These are phyloP conservation scores for Penaeus chinensis DNA, from an alignment of 1,140 invertebrate species.

Conservation along the genomic window DNA sequence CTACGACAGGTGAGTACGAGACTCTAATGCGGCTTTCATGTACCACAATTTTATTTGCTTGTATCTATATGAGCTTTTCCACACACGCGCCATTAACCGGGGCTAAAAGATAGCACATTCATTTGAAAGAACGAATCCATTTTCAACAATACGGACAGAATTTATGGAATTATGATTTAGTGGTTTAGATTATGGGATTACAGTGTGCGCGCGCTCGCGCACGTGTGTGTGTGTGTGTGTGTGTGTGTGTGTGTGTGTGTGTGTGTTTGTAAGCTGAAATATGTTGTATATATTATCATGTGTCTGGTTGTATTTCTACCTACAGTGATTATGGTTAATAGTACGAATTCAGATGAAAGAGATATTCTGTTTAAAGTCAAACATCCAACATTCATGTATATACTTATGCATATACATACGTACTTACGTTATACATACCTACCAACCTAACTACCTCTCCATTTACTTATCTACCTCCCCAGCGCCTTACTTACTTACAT, in stretches of 20 bases:
- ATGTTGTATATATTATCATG: background rate
- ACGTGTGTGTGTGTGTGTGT: background rate
- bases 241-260: background rate
- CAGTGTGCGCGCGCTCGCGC: background rate
- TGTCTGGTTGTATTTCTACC: background rate
- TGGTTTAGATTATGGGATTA: background rate
- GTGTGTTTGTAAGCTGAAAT: background rate
- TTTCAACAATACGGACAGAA: too few relatives aligned
- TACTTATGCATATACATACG: too few relatives aligned
- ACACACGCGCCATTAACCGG: background rate
- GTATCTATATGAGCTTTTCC: background rate
- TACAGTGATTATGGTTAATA: background rate
- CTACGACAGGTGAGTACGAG: slow-evolving; percentile 76
- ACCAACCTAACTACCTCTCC: too few relatives aligned
- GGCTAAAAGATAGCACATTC: too few relatives aligned
- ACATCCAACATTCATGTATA: too few relatives aligned
- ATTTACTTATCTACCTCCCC: too few relatives aligned
- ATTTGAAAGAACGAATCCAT: too few relatives aligned
- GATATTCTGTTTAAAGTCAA: background rate
- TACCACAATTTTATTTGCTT: background rate
- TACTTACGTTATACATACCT: too few relatives aligned
- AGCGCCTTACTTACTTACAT: too few relatives aligned
- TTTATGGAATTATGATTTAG: background rate
- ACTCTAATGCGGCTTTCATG: background rate
- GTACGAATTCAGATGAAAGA: too few relatives aligned